Evolutionary conservation across 2,113 vertebrate species (phyloP), one percentile per base, ranked within the genome.

Genomic region (Daubentonia madagascariensis): DNA sequence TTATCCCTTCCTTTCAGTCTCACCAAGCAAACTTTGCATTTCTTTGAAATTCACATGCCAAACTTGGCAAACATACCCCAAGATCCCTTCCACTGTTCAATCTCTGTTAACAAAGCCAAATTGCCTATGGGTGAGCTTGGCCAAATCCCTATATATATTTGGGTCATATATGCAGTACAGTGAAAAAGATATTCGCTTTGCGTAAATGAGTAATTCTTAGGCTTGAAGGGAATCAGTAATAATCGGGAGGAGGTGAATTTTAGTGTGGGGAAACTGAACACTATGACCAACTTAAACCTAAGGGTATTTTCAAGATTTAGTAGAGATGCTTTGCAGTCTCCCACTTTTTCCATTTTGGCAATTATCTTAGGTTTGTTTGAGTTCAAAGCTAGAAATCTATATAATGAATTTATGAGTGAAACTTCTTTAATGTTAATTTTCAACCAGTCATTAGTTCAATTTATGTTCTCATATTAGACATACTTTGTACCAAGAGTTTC

Each of bases 381-480:
- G 79, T 75, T 68, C 20, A 91, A 95, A 89, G 40, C 13, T 79
- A 48, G 91, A 85, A 59, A 45, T n/a, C 23, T 73, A 17, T 52
- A 14, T 1, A 81, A n/a, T 0, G 9, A 93, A 87, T 20, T 92
- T 96, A 79, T 81, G 37, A 76, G 52, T 61, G 52, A 23, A 72
- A 70, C 7, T 52, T 95, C 48, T 87, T 96, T 94, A 84, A 75
- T 54, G 79, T 67, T 91, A 76, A 89, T 91, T 90, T 96, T 70
- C 61, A 88, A 75, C 12, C 23, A 81, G 35, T 59, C 11, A 37
- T 35, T 52, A 85, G 20, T 35, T 85, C 28, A 61, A 80, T 72
- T 75, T 93, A 78, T 61, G 3, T 79, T 95, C 54, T 65, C 61
- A 72, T 40, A 68, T 52, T 80, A 97, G 30, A 3, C 16, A 43